These are phyloP conservation scores for Amphiprion percula DNA, from an alignment of 2,113 vertebrate species.

Conservation along the genomic window DNA sequence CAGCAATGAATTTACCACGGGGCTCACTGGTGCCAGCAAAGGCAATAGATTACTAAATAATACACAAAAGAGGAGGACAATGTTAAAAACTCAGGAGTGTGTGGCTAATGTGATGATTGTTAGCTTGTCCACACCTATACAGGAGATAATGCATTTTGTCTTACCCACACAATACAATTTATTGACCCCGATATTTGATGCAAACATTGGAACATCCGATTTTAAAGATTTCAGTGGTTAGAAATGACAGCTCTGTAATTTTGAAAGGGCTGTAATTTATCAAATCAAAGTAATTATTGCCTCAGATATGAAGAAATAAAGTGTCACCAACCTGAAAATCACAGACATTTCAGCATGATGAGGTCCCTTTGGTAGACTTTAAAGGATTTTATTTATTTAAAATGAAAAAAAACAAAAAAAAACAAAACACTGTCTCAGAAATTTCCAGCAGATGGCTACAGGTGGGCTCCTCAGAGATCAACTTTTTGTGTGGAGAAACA, in stretches of 20 bases:
- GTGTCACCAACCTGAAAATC: not conserved
- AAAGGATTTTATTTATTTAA: not conserved
- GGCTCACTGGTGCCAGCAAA: conserved; percentile 1
- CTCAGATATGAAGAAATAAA: not conserved
- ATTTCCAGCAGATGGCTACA: no score
- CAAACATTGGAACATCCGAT: no score
- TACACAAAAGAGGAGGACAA: not conserved
- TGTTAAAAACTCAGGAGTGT: not conserved
- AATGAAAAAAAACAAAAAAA: no score
- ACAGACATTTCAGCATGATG: not conserved
- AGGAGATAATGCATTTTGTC: not conserved
- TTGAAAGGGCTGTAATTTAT: not conserved
- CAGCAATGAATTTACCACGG: conserved; percentile 16
- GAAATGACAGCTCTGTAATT: not conserved
- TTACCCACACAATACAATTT: no score
- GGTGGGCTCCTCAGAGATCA: no score
- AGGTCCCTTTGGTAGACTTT: not conserved
- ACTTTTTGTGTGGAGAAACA: no score
- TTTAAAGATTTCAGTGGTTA: no score
- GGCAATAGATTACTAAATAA: not conserved
- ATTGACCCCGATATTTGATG: no score
- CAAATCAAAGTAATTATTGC: not conserved
- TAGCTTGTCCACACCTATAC: not conserved
- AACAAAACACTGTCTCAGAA: no score
- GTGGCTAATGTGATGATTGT: not conserved